Evolutionary conservation across 2,797 vertebrate genomes (phyloP), one percentile per base, ranked within the genome.

Genomic region (Tolypeutes matacus): DNA sequence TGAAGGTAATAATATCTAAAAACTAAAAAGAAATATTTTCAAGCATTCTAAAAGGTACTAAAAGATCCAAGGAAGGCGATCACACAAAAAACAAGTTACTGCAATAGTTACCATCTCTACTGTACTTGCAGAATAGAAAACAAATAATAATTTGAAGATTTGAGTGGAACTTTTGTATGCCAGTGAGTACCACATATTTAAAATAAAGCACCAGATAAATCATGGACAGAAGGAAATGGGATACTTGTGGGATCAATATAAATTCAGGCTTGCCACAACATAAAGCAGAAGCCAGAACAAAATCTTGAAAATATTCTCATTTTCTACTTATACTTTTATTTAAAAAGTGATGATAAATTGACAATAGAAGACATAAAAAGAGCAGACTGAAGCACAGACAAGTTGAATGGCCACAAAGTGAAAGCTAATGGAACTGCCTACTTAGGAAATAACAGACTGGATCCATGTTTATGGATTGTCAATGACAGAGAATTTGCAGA

Each of bases 211-310:
- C 15, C 27, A 60, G 42, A 78, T 56, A 87, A 90, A 53, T 58
- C 69, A 67, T 56, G 12, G 73, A 39, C 14, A 94, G 60, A 36
- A 83, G 34, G 31, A 96, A 95, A 80, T 65, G 10, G 25, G 73
- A 51, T 53, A 25, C 18, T 84, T 36, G 1, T 56, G n/a, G 56
- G 18, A 67, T 85, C 49, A 67, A 88, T 51, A 86, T 88, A 93
- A 97, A 94, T 62, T 15, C 25, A 83, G 14, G 23, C n/a, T 94
- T 75, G 29, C 88, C 73, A 80, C 14, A 97, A 46, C 9, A 78
- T 53, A 96, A 82, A 89, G n/a, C 58, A 84, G 25, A 39, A 72
- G 78, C 42, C 51, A 70, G 42, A 81, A 92, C 60, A 86, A 84
- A 77, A 51, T 42, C 9, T 85, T 90, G 73, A 88, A 93, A 69